Conservation (phyloP, 2,797 vertebrate genomes). For the Allobates femoralis region DNA sequence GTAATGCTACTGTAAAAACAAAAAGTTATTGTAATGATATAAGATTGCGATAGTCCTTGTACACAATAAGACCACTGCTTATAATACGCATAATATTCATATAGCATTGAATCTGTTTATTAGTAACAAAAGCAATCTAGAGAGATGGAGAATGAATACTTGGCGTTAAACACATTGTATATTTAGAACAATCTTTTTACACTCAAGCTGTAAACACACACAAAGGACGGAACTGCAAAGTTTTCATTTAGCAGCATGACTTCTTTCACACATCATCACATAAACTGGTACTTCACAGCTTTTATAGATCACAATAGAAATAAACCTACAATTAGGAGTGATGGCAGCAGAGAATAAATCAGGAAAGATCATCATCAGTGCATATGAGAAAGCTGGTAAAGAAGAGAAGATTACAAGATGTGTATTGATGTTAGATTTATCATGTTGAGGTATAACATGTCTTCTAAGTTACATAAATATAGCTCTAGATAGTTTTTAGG, state of each 20-base stretch:
- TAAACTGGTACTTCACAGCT: slow-evolving; percentile 58
- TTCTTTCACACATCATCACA: slow-evolving; percentile 29
- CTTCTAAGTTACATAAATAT: background rate
- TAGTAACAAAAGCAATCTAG: slow-evolving; percentile 21
- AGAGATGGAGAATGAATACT: slow-evolving; percentile 31
- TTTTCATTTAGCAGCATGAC: slow-evolving; percentile 43
- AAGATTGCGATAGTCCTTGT: background rate
- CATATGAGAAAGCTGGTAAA: background rate
- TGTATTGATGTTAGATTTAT: background rate
- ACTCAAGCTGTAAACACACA: slow-evolving; percentile 28
- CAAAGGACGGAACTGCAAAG: slow-evolving; percentile 36
- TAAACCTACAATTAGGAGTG: slow-evolving; percentile 22
- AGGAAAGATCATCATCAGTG: slow-evolving; percentile 10
- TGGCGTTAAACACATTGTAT: slow-evolving; percentile 31
- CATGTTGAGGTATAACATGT: background rate
- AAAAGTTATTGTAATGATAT: background rate
- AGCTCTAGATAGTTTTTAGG: background rate
- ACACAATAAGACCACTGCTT: slow-evolving; percentile 3
- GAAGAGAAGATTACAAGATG: background rate
- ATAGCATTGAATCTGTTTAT: slow-evolving; percentile 36
- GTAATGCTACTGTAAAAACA: too few relatives aligned
- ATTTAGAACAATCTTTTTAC: slow-evolving; percentile 24
- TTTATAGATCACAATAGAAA: slow-evolving; percentile 44
- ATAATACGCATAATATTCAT: background rate
- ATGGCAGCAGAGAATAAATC: background rate